Evolutionary conservation across 2,797 vertebrate species (phyloP), one percentile per base, ranked within the genome.

Genomic region (Gallinago solitaria): DNA sequence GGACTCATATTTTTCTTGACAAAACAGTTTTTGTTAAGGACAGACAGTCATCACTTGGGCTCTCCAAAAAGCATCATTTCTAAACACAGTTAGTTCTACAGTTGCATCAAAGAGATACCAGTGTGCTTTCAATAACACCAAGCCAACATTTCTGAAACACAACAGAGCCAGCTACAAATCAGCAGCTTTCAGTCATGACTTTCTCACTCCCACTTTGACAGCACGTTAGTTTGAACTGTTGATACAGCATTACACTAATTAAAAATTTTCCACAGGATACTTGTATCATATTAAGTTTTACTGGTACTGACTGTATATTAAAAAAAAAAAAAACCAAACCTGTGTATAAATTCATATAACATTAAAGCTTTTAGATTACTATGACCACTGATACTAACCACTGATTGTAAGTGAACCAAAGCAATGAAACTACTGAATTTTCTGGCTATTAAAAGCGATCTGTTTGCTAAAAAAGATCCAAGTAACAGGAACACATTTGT

Each of bases 221-320:
- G 35, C 35, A 70, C 9, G 7, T 61, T 25, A 71, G 20, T 61
- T 69, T 73, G 32, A 89, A 61, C 12, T 33, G 12, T 25, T 90
- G 45, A 90, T 32, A 81, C 4, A 83, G 9, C 23, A 57, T 15
- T 50, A 83, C 25, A 32, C 5, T 14, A 87, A 81, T 37, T 35
- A 19, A 61, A 67, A 64, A 20, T 18, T 73, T 88, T 14, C 18
- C 41, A 73, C 78, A 89, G 20, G 15, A 60, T 43, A 18, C 6
- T 19, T 19, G 3, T 16, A 50, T 39, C 28, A 45, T 35, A n/a
- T 23, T 47, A 32, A 39, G 5, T 50, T 82, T n/a, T 51, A 57
- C 16, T 6, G 2, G 9, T 48, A 77, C 3, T 48, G 39, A 63
- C 2, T 1, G 3, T 3, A 48, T 21, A 33, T 6, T n/a, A n/a